Percentiles rank a stretch among this genome's conserved stretches.
Conservation (phyloP, 2,888 invertebrate species). For the Peribatodes rhomboidaria region DNA sequence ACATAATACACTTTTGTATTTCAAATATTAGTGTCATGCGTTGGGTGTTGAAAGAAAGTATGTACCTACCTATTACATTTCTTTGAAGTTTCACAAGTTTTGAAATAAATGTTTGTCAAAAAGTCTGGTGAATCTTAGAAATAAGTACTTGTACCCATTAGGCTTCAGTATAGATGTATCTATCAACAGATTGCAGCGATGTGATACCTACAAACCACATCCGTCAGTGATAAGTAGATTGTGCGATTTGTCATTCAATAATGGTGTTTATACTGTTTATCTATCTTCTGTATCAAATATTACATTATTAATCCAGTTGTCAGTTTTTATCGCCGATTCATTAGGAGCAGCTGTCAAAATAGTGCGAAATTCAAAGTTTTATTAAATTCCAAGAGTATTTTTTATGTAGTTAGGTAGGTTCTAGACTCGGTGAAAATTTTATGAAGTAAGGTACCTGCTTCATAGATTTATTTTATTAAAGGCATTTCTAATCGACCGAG, state of each 20-base stretch:
- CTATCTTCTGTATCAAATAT: constrained; percentile 13
- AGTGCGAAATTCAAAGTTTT: not conserved
- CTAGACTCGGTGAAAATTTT: not conserved
- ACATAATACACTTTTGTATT: too few relatives aligned
- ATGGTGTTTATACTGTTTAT: constrained; percentile 19
- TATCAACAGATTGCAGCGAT: constrained; percentile 1
- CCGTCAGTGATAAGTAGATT: constrained; percentile 14
- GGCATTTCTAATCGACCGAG: too few relatives aligned
- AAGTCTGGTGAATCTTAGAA: too few relatives aligned
- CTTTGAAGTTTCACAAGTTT: too few relatives aligned
- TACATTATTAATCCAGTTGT: constrained; percentile 18
- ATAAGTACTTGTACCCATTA: too few relatives aligned
- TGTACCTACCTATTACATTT: too few relatives aligned
- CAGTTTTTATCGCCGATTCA: constrained; percentile 8
- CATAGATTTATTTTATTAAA: too few relatives aligned
- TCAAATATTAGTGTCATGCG: too few relatives aligned
- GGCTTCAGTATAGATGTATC: too few relatives aligned
- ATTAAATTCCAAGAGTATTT: not conserved
- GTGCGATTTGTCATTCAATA: constrained; percentile 23
- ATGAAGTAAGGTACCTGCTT: too few relatives aligned
- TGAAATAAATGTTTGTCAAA: too few relatives aligned
- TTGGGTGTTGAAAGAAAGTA: too few relatives aligned
- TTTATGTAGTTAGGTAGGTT: not conserved
- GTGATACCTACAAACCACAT: not conserved
- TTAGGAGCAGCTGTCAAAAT: not conserved